Evolutionary conservation across 2,797 vertebrate genomes (phyloP).

Genomic region (Hirundo rustica): DNA sequence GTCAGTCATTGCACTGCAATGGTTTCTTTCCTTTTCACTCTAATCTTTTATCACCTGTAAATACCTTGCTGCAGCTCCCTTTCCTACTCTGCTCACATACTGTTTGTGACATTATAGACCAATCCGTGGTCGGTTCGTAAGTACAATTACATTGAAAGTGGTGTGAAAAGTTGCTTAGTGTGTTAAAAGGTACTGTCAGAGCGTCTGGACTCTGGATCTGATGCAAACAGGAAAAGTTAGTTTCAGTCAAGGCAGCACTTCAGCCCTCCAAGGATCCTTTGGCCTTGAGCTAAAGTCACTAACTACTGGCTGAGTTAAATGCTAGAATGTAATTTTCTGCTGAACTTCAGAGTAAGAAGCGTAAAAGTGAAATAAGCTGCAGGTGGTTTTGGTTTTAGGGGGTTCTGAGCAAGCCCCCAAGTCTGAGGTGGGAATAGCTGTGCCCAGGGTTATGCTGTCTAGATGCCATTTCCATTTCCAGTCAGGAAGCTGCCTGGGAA

Average conservation of each 20-base stretch:
- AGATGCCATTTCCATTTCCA: neutral
- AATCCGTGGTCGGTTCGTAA: neutral
- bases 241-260: neutral
- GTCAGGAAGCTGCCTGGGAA: neutral
- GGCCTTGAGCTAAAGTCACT: neutral
- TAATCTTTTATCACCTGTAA: neutral
- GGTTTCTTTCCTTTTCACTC: neutral
- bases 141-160: neutral
- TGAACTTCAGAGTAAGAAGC: neutral
- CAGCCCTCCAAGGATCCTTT: neutral
- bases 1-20: neutral
- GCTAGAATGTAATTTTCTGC: neutral
- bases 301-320: neutral
- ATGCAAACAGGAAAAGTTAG: neutral
- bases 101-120: neutral
- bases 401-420: neutral
- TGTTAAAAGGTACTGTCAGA: neutral
- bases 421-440: neutral
- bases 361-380: neutral
- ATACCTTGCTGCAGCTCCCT: neutral
- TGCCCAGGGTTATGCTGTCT: neutral
- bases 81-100: neutral
- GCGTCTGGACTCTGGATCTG: neutral
- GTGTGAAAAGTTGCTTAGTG: neutral
- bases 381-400: neutral